These are phyloP conservation scores for Percina caprodes DNA, from an alignment of 2,113 vertebrate genomes.

Conservation along the genomic window DNA sequence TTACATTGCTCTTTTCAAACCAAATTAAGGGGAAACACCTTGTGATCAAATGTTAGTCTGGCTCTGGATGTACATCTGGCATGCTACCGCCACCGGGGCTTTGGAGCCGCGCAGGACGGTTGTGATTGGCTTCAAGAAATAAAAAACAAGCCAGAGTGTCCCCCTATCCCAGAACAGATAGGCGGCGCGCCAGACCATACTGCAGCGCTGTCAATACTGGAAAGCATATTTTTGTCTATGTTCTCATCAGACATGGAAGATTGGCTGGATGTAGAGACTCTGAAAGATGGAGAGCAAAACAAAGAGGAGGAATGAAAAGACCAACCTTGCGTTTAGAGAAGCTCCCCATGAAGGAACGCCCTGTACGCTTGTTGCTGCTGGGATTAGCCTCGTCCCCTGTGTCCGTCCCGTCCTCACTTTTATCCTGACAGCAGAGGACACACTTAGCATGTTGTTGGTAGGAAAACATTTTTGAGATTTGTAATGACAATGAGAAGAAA, in stretches of 20 bases:
- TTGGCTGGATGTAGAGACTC: neutral
- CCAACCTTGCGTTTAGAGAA: slow-evolving; percentile 95
- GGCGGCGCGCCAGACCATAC: no score
- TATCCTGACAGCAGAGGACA: slow-evolving; percentile 78
- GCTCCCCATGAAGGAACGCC: slow-evolving; percentile 87
- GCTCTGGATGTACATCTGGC: no score
- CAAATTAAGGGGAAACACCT: neutral
- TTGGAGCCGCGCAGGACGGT: no score
- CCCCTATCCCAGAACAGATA: no score
- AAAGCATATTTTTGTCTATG: neutral
- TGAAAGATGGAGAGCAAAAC: neutral
- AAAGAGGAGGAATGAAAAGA: neutral
- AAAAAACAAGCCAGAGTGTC: no score
- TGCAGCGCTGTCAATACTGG: neutral
- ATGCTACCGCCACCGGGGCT: no score
- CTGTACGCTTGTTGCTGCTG: slow-evolving; percentile 83
- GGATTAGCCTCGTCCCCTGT: slow-evolving; percentile 84
- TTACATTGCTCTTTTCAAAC: neutral
- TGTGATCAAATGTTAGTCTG: neutral
- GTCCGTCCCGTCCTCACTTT: slow-evolving; percentile 87
- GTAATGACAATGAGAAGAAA: neutral
- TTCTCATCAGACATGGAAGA: neutral
- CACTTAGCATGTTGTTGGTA: no score
- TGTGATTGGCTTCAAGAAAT: no score
- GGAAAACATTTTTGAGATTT: neutral